Evolutionary conservation across 2,113 vertebrate genomes (phyloP), one percentile per base, ranked within the genome.

Genomic region (Bos taurus): DNA sequence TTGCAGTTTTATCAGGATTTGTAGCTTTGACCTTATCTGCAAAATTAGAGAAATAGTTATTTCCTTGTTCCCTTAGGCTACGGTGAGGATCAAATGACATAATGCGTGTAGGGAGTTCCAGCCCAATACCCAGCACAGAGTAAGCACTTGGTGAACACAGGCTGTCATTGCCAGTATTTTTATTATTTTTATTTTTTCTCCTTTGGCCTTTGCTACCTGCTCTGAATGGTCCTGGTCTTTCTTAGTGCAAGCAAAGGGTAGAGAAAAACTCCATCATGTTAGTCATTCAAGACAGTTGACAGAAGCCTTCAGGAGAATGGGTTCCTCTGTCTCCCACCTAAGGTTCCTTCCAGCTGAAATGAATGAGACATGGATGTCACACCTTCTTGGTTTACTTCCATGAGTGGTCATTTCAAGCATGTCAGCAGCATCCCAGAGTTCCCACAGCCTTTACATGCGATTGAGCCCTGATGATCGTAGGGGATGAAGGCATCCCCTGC

Each of bases 331-430:
- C 67, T 19, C 16, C 21, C 30, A 1, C 21, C 21, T 91, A 57
- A 14, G 16, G 4, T 46, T 33, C n/a, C 85, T 57, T 36, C 90
- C 30, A 0, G 59, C 52, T 26, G 19, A 6, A 16, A n/a, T 21
- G 87, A 26, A 0, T 2, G 50, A 64, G 77, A 30, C 74, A 3
- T 0, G 0, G 6, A 57, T 46, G 1, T 9, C 6, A 1, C 21
- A 0, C 0, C 21, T 64, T 23, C 30, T 33, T 36, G 40, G 33
- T 48, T 78, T 11, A 2, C 5, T 78, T 10, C 33, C 0, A 0
- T 1, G 7, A 21, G 5, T 8, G 43, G 5, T 25, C 3, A 33
- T 7, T 36, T 46, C 0, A 0, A 92, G 33, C 52, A 6, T 17
- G 26, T 33, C 16, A 13, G 14, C 84, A 43, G 52, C 50, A 33